Evolutionary conservation across 2,113 vertebrate species (phyloP).

Genomic region (Colossoma macropomum): DNA sequence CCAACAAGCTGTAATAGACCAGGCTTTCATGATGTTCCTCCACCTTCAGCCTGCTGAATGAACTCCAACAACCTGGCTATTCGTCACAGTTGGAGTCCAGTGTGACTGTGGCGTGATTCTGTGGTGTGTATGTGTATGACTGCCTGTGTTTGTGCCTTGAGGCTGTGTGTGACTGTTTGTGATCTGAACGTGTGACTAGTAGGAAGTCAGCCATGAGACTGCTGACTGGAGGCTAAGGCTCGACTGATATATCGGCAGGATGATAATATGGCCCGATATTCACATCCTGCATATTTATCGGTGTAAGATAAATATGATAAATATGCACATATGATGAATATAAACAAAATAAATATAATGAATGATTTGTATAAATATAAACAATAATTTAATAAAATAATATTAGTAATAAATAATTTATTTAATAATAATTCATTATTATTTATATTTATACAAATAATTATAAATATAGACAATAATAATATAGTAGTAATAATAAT

Average conservation of each 20-base stretch:
- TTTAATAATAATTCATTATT: too few relatives aligned
- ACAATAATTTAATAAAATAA: too few relatives aligned
- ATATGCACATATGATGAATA: too few relatives aligned
- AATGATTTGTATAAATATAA: too few relatives aligned
- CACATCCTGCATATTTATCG: neutral
- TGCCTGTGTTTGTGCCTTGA: slow-evolving; percentile 3
- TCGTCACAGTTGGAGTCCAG: slow-evolving; percentile 7
- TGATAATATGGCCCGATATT: neutral
- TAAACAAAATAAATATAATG: too few relatives aligned
- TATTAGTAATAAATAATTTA: too few relatives aligned
- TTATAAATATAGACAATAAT: too few relatives aligned
- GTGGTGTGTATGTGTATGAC: neutral
- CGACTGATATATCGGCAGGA: neutral
- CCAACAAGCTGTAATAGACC: neutral
- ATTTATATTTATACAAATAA: too few relatives aligned
- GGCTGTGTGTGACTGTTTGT: slow-evolving; percentile 19
- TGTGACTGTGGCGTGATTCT: slow-evolving; percentile 33
- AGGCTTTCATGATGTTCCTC: neutral
- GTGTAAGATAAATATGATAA: too few relatives aligned
- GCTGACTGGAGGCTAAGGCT: slow-evolving; percentile 36
- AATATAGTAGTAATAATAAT: too few relatives aligned
- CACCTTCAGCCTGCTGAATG: neutral
- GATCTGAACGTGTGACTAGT: slow-evolving; percentile 58
- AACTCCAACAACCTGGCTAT: slow-evolving; percentile 4
- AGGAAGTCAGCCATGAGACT: slow-evolving; percentile 53